phyloP scores from a whole-genome alignment of 2,113 vertebrate genomes.

The Oryzias curvinotus region DNA sequence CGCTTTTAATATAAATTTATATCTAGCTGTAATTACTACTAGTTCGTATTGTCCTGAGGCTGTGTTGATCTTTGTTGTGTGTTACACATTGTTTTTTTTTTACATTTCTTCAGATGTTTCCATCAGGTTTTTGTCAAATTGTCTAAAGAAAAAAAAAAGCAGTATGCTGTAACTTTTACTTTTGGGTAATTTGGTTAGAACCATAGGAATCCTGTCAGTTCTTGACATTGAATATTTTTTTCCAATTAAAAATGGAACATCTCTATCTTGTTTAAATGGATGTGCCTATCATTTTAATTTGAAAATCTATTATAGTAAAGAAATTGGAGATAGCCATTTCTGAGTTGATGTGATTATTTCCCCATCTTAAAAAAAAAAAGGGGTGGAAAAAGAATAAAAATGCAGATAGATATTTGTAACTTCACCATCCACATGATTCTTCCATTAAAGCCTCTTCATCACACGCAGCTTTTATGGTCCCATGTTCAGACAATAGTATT shows the following conservation, averaged over 20 bases:
- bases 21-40: constrained; percentile 36
- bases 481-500: constrained; percentile 13
- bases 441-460: too few species aligned
- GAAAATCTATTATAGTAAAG: neutral
- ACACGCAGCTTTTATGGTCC: neutral
- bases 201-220: constrained; percentile 57
- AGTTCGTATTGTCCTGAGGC: constrained; percentile 27
- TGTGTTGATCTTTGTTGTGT: constrained; percentile 31
- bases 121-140: constrained; percentile 45
- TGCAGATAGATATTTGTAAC: constrained; percentile 6
- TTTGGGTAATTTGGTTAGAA: constrained; percentile 62
- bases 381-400: neutral
- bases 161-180: constrained; percentile 54
- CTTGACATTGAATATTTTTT: constrained; percentile 54
- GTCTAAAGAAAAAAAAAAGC: constrained; percentile 41
- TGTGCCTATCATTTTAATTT: constrained; percentile 65
- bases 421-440: neutral
- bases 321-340: neutral
- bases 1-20: constrained; percentile 31
- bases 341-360: too few species aligned
- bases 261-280: constrained; percentile 66
- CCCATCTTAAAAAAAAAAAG: too few species aligned
- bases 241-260: constrained; percentile 55
- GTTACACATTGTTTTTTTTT: constrained; percentile 19
- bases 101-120: constrained; percentile 25